Base-by-base conservation (phyloP, 2,797 vertebrate genomes). In the Xenentodon cancila region DNA sequence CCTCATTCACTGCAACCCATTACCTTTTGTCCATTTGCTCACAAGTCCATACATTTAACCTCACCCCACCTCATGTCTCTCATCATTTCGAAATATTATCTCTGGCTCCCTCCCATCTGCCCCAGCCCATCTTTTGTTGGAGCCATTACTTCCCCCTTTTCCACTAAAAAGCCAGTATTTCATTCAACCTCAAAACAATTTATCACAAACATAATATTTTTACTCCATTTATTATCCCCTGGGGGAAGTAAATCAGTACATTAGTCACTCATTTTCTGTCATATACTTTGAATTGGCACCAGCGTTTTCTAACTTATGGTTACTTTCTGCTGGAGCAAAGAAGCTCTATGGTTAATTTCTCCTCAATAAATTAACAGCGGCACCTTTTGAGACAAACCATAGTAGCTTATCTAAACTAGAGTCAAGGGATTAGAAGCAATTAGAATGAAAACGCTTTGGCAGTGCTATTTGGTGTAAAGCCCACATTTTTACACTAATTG, bases 171-270 rank as follows among this genome's bases (percentile, higher is more conserved):
- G 56, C 16, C 8, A 47, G 20, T 62, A 19, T 75, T 81, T 77
- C 59, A 73, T 71, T 77, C 30, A 72, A 48, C 27, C 49, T 43
- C 51, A 9, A 27, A 64, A 48, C 71, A 50, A 64, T 66, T 86
- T 68, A 73, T 81, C 76, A 80, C 53, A 77, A 87, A 59, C 55
- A 82, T 30, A 84, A 78, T 73, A 78, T 80, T 80, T 85, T 57
- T 43, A 71, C 51, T 66, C 63, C 25, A 72, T 73, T 70, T 71
- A 70, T 70, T 66, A 76, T 58, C 70, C 34, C 60, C 49, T 19
- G 4, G 57, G 45, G 71, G 64, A 54, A 53, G 47, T 74, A 60
- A 53, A 66, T 53, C 18, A 60, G n/a, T 17, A 20, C 32, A 60
- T 62, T 18, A 74, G 20, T 60, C 56, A 64, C 73, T 62, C 0